A percentile compares a stretch with the other conserved stretches of the same genome.
Conservation (phyloP, 2,797 vertebrate genomes). For the Macropodus opercularis region DNA sequence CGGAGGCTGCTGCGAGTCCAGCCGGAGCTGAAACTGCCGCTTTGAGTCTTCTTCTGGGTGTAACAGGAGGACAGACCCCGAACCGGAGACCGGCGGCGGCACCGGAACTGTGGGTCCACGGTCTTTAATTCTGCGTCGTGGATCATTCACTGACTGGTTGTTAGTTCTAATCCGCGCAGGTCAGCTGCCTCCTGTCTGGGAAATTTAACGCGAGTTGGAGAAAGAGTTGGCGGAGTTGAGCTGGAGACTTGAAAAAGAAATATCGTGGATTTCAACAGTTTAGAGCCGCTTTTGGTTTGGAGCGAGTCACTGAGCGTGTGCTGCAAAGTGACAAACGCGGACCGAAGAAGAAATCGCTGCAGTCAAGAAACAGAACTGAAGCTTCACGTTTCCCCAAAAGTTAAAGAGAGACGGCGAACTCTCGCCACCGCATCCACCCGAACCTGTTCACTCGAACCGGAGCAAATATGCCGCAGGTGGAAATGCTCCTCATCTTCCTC, state of each 20-base stretch:
- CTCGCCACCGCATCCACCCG: slow-evolving; percentile 6
- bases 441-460: slow-evolving; percentile 1
- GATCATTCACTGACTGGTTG: slow-evolving; percentile 8
- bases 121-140: not conserved
- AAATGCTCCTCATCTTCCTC: slow-evolving; percentile 88
- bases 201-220: slow-evolving; percentile 37
- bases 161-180: not conserved
- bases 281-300: not conserved
- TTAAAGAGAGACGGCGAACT: slow-evolving; percentile 22
- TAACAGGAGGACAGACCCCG: slow-evolving; percentile 9
- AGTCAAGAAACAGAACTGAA: no score
- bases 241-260: not conserved
- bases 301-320: not conserved
- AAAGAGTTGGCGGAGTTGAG: slow-evolving; percentile 36
- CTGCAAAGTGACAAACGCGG: slow-evolving; percentile 5
- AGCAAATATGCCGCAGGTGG: slow-evolving; percentile 89
- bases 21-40: slow-evolving; percentile 32
- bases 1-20: slow-evolving; percentile 17
- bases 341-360: not conserved
- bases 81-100: not conserved
- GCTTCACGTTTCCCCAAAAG: no score
- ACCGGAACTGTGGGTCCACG: slow-evolving; percentile 4
- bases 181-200: slow-evolving; percentile 19
- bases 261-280: slow-evolving; percentile 1
- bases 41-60: slow-evolving; percentile 14